Conservation (phyloP, 92 coral and sea anemone species). For the Epizoanthus ramosus region DNA sequence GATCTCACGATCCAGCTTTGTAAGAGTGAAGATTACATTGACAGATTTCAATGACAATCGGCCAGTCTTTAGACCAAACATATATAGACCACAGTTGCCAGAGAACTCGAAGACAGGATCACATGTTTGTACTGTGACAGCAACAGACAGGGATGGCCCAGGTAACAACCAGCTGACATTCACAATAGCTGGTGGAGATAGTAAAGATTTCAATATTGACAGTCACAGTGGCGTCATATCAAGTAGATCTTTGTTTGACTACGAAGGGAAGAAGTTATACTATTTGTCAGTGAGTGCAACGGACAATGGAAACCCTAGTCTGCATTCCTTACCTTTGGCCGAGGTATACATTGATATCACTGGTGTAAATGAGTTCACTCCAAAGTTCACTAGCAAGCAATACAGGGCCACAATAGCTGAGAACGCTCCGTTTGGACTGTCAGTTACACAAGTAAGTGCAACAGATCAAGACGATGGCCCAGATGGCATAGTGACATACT, state of each 20-base stretch:
- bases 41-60: slow-evolving; percentile 85
- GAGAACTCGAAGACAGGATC: slow-evolving; percentile 79
- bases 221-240: slow-evolving; percentile 67
- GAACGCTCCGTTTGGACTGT: slow-evolving; percentile 77
- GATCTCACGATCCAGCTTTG: slow-evolving; percentile 58
- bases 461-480: slow-evolving; percentile 86
- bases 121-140: slow-evolving; percentile 71
- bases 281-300: slow-evolving; percentile 74
- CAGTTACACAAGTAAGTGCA: slow-evolving; percentile 85
- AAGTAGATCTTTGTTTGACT: slow-evolving; percentile 76
- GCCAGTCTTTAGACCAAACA: slow-evolving; percentile 72
- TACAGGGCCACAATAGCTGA: slow-evolving; percentile 83
- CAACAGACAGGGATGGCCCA: slow-evolving; percentile 76
- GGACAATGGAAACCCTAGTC: slow-evolving; percentile 77
- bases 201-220: slow-evolving; percentile 64
- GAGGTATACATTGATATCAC: slow-evolving; percentile 65
- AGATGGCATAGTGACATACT: slow-evolving; percentile 84
- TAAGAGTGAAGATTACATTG: slow-evolving; percentile 72
- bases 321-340: slow-evolving; percentile 70
- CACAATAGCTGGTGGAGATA: slow-evolving; percentile 55
- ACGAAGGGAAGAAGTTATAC: slow-evolving; percentile 63
- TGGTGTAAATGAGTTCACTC: slow-evolving; percentile 83
- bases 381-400: slow-evolving; percentile 66
- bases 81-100: slow-evolving; percentile 64
- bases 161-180: slow-evolving; percentile 62